Base-by-base conservation (phyloP, 2,888 invertebrate species). In the Patella depressa region DNA sequence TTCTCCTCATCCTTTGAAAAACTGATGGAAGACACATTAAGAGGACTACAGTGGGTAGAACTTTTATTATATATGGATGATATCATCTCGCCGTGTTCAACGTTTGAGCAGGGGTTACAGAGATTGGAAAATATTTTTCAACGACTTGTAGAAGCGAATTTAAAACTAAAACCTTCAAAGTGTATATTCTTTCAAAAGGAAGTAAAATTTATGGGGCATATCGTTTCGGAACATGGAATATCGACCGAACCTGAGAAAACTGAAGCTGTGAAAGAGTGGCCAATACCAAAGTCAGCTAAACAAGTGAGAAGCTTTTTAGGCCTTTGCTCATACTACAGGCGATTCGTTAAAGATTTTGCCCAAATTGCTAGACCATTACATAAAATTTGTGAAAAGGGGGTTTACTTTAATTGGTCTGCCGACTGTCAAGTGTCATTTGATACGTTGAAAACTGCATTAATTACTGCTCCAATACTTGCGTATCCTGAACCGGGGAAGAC, bases 1-100 rank as follows among this genome's bases (percentile, higher is more conserved):
- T 34, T 34, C 34, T 34, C 34, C 1, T 3, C 15, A 19, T n/a
- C 59, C 7, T 59, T 59, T 14, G 59, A 59, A 19, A 17, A n/a
- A n/a, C 17, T 59, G 19, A 59, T 59, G 59, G 59, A 59, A 19
- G 57, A 59, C 19, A 7, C 19, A 59, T 17, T 59, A 17, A 1
- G 59, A 59, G 59, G 59, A n/a, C 59, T 59, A 7, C 59, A 17
- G 59, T 59, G 12, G 59, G 59, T n/a, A 59, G 59, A 59, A 59
- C 19, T 17, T 19, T 59, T 59, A 59, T 14, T 59, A n/a, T 59
- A 59, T 59, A 59, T 59, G 59, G 59, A 59, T 59, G 59, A 59
- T 59, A 59, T 17, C 17, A 59, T 59, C 7, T 59, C 59, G 5
- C 59, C 17, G 4, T 17, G 3, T n/a, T 19, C n/a, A 59, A 17